A percentile compares a stretch with the other conserved stretches of the same genome.
phyloP scores from a whole-genome alignment of 2,797 vertebrate species.

The Threskiornis aethiopicus region DNA sequence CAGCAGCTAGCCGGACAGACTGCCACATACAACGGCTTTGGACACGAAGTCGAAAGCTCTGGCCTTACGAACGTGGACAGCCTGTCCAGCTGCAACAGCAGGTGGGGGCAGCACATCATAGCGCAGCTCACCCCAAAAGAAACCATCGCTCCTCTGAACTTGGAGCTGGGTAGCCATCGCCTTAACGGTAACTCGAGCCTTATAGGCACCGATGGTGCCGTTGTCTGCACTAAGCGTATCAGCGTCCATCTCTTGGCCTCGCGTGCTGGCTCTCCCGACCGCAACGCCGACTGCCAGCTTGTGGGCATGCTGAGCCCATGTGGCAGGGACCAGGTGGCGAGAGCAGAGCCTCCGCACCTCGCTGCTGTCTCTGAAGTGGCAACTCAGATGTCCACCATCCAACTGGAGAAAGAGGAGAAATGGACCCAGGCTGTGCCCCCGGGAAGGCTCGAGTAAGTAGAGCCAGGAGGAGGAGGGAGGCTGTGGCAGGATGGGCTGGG shows the following conservation, averaged over 20 bases:
- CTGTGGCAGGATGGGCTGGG: background rate
- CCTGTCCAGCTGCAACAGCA: constrained; percentile 27
- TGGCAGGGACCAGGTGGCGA: background rate
- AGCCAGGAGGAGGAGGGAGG: background rate
- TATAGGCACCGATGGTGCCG: background rate
- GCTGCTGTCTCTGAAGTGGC: constrained; percentile 78
- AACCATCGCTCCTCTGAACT: background rate
- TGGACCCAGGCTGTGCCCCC: background rate
- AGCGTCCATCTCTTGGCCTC: constrained; percentile 42
- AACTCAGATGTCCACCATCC: constrained; percentile 84
- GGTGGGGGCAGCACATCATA: constrained; percentile 34
- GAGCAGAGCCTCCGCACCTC: constrained; percentile 42
- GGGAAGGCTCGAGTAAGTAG: constrained; percentile 51
- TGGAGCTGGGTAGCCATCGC: background rate
- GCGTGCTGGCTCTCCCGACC: background rate
- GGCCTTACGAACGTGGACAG: constrained; percentile 64
- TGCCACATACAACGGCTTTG: background rate
- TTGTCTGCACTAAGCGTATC: background rate
- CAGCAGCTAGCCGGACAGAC: constrained; percentile 59
- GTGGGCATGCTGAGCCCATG: background rate
- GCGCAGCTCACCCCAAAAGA: background rate
- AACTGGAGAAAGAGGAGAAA: constrained; percentile 75
- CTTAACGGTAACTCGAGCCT: constrained; percentile 20
- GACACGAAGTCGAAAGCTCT: background rate
- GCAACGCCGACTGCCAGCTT: background rate